Evolutionary conservation across 2,888 invertebrate species (phyloP).

Genomic region (Eupithecia subumbrata): DNA sequence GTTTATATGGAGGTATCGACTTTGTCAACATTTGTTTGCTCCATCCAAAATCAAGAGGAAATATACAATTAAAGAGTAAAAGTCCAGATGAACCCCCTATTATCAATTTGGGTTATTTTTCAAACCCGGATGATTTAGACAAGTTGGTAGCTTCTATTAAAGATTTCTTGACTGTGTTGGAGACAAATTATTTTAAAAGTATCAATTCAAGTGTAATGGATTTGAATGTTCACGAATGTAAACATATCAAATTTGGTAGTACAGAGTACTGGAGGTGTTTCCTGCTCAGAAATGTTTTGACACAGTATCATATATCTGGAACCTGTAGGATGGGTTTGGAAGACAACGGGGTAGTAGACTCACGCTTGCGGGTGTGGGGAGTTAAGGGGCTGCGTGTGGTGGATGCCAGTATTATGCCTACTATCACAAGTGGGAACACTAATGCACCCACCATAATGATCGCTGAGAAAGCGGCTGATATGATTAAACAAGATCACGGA

Average conservation of each 20-base stretch:
- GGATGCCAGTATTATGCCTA: constrained; percentile 86
- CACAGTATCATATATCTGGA: constrained; percentile 81
- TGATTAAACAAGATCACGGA: constrained; percentile 71
- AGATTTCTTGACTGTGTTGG: constrained; percentile 35
- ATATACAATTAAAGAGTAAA: constrained; percentile 71
- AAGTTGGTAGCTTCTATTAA: constrained; percentile 27
- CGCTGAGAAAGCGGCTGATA: constrained; percentile 84
- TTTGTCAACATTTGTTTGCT: constrained; percentile 24
- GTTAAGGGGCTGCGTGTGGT: constrained; percentile 67
- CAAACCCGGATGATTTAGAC: constrained; percentile 37
- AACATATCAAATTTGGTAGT: constrained; percentile 44
- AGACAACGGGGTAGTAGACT: constrained; percentile 60
- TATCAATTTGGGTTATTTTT: constrained; percentile 52
- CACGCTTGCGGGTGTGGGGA: constrained; percentile 48
- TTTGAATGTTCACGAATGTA: constrained; percentile 49
- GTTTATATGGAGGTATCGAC: constrained; percentile 20
- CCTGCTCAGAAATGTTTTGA: constrained; percentile 72
- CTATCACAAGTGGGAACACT: constrained; percentile 84
- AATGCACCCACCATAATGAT: constrained; percentile 86
- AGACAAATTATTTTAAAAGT: constrained; percentile 35
- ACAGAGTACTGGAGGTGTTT: constrained; percentile 63
- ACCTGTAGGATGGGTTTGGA: constrained; percentile 63
- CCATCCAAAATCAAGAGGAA: constrained; percentile 40
- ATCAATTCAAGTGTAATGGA: constrained; percentile 49
- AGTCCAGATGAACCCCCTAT: constrained; percentile 74